Evolutionary conservation across 2,113 vertebrate genomes (phyloP).

Genomic region (Ageneiosus marmoratus): DNA sequence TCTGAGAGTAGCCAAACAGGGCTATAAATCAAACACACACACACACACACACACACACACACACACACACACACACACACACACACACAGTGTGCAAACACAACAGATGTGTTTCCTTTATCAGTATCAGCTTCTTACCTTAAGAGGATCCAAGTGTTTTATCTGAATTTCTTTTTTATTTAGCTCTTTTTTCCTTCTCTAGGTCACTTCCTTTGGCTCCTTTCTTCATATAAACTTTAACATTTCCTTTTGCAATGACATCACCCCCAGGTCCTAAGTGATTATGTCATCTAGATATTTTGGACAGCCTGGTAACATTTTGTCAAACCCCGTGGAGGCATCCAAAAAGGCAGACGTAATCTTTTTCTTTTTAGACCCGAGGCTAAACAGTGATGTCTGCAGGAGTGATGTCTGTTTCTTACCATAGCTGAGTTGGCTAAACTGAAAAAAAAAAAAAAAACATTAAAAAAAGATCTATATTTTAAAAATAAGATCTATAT

Average conservation of each 20-base stretch:
- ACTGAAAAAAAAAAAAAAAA: background rate
- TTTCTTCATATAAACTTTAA: constrained; percentile 63
- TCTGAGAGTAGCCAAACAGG: constrained; percentile 61
- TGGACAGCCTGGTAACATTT: constrained; percentile 49
- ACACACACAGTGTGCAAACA: background rate
- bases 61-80: background rate
- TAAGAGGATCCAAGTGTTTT: background rate
- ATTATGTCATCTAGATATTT: constrained; percentile 66
- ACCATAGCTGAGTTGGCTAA: background rate
- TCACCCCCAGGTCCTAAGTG: constrained; percentile 61
- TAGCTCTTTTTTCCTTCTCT: constrained; percentile 28
- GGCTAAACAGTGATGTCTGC: constrained; percentile 1
- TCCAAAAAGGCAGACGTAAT: constrained; percentile 29
- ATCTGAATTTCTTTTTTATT: background rate
- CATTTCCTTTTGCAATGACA: constrained; percentile 63
- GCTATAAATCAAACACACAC: constrained; percentile 58
- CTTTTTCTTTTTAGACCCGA: background rate
- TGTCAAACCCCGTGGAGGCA: constrained; percentile 14
- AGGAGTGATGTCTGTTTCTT: background rate
- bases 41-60: background rate
- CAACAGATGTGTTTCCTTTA: constrained; percentile 22
- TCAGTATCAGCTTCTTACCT: constrained; percentile 30
- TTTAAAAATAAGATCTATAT: too few species aligned
- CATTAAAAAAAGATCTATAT: too few species aligned
- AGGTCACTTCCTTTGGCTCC: constrained; percentile 51